Percentiles rank a stretch among this genome's conserved stretches.
These are phyloP conservation scores for Deilephila elpenor DNA, from an alignment of 2,888 invertebrate genomes.

Conservation along the genomic window DNA sequence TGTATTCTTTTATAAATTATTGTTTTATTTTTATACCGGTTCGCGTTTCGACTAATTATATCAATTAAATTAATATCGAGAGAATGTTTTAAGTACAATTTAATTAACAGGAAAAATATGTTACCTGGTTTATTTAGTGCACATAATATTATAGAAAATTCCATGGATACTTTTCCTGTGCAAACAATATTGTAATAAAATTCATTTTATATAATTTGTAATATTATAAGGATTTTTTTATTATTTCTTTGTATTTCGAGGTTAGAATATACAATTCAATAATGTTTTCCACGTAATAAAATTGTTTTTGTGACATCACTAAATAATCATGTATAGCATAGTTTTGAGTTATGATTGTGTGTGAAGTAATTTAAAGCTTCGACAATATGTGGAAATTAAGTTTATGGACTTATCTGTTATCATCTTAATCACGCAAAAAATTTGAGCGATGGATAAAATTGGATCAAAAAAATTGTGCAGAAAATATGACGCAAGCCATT, in stretches of 20 bases:
- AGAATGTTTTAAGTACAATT: not conserved
- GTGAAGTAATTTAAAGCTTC: no score
- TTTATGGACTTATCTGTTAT: no score
- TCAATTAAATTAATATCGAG: not conserved
- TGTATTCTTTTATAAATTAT: not conserved
- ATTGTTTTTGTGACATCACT: no score
- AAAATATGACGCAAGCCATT: no score
- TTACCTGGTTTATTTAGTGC: not conserved
- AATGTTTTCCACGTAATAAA: no score
- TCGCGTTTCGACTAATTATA: not conserved
- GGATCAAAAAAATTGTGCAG: no score
- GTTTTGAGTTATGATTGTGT: no score
- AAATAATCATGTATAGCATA: no score
- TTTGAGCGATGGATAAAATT: no score
- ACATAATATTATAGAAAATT: not conserved
- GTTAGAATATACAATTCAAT: no score
- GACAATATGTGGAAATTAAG: no score
- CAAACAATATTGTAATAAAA: not conserved
- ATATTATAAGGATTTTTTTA: not conserved
- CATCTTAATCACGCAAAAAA: no score
- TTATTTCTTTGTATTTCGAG: not conserved
- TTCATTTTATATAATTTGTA: not conserved
- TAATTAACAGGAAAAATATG: slow-evolving; percentile 3
- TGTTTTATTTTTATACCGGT: not conserved
- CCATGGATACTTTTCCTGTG: not conserved